Percentiles rank a stretch among this genome's conserved stretches.
Evolutionary conservation across 2,888 invertebrate genomes (phyloP).

Genomic region (Halictus quadricinctus): DNA sequence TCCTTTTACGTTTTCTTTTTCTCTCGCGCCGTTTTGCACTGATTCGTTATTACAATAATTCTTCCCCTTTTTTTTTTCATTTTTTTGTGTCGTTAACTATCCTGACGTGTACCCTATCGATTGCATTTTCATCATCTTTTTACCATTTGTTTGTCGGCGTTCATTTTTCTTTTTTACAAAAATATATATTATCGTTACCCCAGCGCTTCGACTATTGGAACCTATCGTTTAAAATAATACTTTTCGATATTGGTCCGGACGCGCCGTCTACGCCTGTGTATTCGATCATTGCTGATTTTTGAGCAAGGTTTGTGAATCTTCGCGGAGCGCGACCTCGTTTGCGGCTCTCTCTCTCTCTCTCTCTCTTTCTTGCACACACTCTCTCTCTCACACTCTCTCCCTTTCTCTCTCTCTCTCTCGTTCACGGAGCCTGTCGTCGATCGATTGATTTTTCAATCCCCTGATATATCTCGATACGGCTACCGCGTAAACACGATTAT

Average conservation of each 20-base stretch:
- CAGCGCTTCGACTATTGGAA: conserved; percentile 65
- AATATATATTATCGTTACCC: conserved; percentile 66
- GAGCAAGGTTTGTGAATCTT: conserved; percentile 11
- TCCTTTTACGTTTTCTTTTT: too few relatives aligned
- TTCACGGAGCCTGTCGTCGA: background rate
- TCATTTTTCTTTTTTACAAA: conserved; percentile 59
- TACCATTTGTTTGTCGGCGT: conserved; percentile 31
- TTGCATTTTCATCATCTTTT: conserved; percentile 12
- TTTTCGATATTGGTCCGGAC: conserved; percentile 69
- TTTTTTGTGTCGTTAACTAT: conserved; percentile 40
- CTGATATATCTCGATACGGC: background rate
- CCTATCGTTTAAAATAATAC: conserved; percentile 68
- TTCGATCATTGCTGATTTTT: conserved; percentile 16
- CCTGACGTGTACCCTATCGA: conserved; percentile 54
- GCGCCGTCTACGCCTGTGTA: conserved; percentile 39
- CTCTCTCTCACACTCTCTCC: too few relatives aligned
- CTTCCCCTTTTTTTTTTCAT: background rate
- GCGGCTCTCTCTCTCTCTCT: background rate
- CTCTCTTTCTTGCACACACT: too few relatives aligned
- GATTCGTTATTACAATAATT: conserved; percentile 27
- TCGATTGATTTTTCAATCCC: background rate
- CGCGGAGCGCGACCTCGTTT: conserved; percentile 1
- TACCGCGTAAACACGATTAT: background rate
- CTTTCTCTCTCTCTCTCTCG: background rate
- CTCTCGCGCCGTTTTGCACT: conserved; percentile 29